A percentile compares a stretch with the other conserved stretches of the same genome.
These are phyloP conservation scores for Andrena dorsata DNA, from an alignment of 2,888 invertebrate genomes.

Conservation along the genomic window DNA sequence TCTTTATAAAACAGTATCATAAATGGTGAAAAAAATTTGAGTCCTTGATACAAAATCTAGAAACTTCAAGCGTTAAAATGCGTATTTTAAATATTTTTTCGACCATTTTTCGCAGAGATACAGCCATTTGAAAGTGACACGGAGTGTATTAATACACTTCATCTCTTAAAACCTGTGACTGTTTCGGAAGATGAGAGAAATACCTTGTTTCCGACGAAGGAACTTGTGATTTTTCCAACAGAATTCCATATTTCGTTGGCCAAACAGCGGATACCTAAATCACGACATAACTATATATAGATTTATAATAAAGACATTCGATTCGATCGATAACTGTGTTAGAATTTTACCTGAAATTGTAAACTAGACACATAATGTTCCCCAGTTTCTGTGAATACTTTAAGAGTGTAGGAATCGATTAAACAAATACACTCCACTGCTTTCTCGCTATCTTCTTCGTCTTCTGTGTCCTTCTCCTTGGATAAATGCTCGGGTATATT, in stretches of 20 bases:
- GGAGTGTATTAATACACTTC: background rate
- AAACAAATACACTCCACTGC: constrained; percentile 90
- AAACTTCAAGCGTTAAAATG: no score
- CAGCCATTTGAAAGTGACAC: no score
- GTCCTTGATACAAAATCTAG: no score
- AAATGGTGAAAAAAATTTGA: no score
- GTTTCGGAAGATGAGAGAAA: background rate
- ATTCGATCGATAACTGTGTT: background rate
- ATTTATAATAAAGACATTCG: constrained; percentile 18
- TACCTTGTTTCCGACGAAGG: constrained; percentile 72
- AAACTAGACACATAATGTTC: constrained; percentile 93
- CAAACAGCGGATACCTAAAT: constrained; percentile 91
- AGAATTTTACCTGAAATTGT: constrained; percentile 87
- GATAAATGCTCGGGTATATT: constrained; percentile 85
- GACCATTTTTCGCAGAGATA: no score
- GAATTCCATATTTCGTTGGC: constrained; percentile 93
- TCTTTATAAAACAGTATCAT: no score
- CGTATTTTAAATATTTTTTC: no score
- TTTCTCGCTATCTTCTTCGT: constrained; percentile 86
- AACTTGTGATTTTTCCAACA: constrained; percentile 89
- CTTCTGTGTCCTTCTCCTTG: constrained; percentile 86
- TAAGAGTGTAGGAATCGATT: constrained; percentile 91
- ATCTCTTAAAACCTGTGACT: background rate
- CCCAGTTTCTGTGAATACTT: constrained; percentile 92
- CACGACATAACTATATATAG: constrained; percentile 13